These are phyloP conservation scores for Syngnathus scovelli DNA, from an alignment of 2,113 vertebrate species.

Conservation along the genomic window DNA sequence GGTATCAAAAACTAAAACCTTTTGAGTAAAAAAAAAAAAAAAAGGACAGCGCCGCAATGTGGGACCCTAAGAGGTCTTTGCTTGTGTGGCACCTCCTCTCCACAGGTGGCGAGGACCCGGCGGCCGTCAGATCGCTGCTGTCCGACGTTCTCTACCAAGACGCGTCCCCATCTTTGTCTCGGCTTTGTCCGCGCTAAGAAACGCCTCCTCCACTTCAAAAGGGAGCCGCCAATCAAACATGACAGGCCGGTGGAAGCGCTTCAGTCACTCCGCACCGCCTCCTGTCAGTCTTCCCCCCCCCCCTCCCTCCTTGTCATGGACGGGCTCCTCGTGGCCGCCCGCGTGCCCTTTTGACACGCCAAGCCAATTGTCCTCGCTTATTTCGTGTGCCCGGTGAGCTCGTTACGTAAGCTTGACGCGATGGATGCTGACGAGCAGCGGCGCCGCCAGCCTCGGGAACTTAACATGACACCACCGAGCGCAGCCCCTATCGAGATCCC, in stretches of 20 bases:
- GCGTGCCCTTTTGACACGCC: background rate
- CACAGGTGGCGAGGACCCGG: constrained; percentile 72
- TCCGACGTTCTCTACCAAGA: constrained; percentile 77
- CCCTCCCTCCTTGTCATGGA: constrained; percentile 41
- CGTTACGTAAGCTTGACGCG: background rate
- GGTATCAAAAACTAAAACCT: background rate
- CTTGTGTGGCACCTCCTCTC: constrained; percentile 36
- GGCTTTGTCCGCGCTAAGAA: constrained; percentile 43
- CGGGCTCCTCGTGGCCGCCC: constrained; percentile 10
- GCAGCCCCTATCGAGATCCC: background rate
- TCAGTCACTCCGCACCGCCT: background rate
- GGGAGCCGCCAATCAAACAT: constrained; percentile 11
- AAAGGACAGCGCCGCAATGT: background rate
- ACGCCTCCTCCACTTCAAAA: background rate
- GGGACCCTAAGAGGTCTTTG: background rate
- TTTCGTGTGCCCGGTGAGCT: background rate
- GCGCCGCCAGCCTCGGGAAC: background rate
- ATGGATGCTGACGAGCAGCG: background rate
- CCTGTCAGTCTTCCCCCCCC: constrained; percentile 11
- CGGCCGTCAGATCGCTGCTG: constrained; percentile 73
- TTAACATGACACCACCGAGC: background rate
- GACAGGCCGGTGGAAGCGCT: constrained; percentile 10
- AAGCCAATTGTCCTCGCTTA: background rate
- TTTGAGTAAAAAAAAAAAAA: background rate
- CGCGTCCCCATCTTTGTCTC: background rate